phyloP scores from a whole-genome alignment of 2,113 vertebrate genomes.

The Delphinus delphis region DNA sequence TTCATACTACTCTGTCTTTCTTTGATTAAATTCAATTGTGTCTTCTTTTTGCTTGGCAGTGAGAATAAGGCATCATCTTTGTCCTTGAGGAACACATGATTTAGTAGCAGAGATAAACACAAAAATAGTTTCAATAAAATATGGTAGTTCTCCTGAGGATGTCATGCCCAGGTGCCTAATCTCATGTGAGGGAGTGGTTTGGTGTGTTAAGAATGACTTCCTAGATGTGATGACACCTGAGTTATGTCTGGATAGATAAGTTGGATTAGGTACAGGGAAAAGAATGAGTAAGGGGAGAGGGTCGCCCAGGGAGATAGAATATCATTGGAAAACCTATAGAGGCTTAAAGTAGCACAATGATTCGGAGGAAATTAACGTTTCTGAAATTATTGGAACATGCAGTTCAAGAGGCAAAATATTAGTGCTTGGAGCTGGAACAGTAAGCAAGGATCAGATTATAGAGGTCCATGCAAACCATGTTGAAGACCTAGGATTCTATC shows the following conservation, averaged over 20 bases:
- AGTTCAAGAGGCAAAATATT: background rate
- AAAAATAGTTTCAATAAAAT: conserved; percentile 19
- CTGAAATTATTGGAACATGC: background rate
- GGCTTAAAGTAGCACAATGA: background rate
- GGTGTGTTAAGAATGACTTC: background rate
- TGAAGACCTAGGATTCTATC: background rate
- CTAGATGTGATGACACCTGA: background rate
- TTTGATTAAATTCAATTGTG: background rate
- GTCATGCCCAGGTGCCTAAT: background rate
- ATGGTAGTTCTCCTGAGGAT: background rate
- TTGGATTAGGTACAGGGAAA: background rate
- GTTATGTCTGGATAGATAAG: background rate
- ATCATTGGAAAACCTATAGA: background rate
- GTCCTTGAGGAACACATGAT: background rate
- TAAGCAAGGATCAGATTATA: background rate
- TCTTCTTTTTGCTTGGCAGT: background rate
- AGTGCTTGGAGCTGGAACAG: background rate
- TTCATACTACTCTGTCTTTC: background rate
- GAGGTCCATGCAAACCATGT: background rate
- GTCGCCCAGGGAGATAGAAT: background rate
- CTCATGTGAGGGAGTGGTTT: background rate
- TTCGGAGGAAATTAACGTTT: conserved; percentile 20
- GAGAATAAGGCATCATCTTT: background rate
- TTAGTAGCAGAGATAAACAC: background rate
- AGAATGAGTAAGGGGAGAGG: background rate